Evolutionary conservation across 2,113 vertebrate genomes (phyloP).

Genomic region (Perca flavescens): DNA sequence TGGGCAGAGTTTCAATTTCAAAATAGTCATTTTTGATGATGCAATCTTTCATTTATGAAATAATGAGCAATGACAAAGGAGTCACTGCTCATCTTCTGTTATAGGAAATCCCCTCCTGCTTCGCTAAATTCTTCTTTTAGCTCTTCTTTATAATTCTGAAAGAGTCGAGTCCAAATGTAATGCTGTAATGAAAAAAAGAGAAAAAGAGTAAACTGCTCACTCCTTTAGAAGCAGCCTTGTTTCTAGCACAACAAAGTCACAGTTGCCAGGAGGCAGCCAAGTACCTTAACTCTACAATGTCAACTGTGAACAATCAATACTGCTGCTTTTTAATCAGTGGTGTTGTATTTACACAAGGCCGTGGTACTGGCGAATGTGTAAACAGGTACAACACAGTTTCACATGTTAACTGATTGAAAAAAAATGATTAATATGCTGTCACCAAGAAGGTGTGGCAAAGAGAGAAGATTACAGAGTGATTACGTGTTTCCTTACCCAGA

Average conservation of each 20-base stretch:
- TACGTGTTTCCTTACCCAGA: slow-evolving; percentile 81
- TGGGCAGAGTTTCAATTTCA: not conserved
- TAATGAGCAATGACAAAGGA: not conserved
- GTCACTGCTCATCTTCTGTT: not conserved
- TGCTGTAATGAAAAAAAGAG: not conserved
- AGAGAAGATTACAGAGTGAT: not conserved
- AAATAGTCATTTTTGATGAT: not conserved
- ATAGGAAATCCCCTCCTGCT: not conserved
- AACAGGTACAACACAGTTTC: slow-evolving; percentile 6
- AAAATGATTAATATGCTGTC: slow-evolving; percentile 19
- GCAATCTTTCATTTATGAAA: slow-evolving; percentile 6
- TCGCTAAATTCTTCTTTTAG: not conserved
- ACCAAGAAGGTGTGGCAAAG: slow-evolving; percentile 21
- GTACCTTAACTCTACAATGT: slow-evolving; percentile 15
- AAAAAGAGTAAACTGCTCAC: not conserved
- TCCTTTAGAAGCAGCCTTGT: slow-evolving; percentile 1
- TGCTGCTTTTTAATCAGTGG: slow-evolving; percentile 46
- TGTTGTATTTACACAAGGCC: slow-evolving; percentile 62
- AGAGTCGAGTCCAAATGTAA: not conserved
- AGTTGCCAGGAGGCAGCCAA: not conserved
- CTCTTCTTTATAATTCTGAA: not conserved
- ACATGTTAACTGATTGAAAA: slow-evolving; percentile 27
- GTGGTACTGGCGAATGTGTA: not conserved
- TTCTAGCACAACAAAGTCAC: slow-evolving; percentile 16
- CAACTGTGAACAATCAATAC: slow-evolving; percentile 16